Base-by-base conservation (phyloP, 2,113 vertebrate genomes). In the Channa argus region DNA sequence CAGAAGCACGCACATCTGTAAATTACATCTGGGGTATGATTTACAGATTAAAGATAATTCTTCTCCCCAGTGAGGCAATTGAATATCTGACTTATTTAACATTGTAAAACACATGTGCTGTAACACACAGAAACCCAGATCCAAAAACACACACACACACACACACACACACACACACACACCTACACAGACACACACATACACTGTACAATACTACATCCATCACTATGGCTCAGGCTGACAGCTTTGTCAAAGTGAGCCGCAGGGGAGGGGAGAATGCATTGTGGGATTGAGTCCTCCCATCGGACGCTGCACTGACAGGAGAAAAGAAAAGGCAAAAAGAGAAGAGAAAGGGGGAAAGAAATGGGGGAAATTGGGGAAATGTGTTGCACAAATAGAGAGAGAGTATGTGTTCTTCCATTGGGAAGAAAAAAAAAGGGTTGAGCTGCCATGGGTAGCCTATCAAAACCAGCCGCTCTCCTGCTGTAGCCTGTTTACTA, bases 161-260 rank as follows among this genome's bases (percentile, higher is more conserved):
- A 39, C 12, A 24, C 36, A 47, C 36, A 71, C 46, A 53, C 34
- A 39, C 38, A 47, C 36, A 37, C 44, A 49, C 69, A 61, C 43
- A 58, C 12, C 36, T 45, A 66, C 38, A 60, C 41, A 55, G 39
- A 44, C 36, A 63, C 24, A 61, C 45, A 66, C 61, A 66, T 9
- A 34, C 58, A 82, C 61, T 51, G 64, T 62, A 51, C 67, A 54
- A 77, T 58, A 83, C 72, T 63, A 70, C 82, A 92, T 92, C 88
- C 87, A 89, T 93, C 88, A 92, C 56, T 39, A 0, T 43, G 15
- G 73, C 82, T 79, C 54, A 44, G 37, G 54, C 84, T 92, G 90
- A 91, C 91, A 90, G 89, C 74, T 83, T 84, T 88, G 88, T 91
- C 86, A 90, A 83, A 91, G 83, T 72, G 83, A 89, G 79, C 88